Conservation (phyloP, 1,140 invertebrate genomes). For the Eciton burchellii region DNA sequence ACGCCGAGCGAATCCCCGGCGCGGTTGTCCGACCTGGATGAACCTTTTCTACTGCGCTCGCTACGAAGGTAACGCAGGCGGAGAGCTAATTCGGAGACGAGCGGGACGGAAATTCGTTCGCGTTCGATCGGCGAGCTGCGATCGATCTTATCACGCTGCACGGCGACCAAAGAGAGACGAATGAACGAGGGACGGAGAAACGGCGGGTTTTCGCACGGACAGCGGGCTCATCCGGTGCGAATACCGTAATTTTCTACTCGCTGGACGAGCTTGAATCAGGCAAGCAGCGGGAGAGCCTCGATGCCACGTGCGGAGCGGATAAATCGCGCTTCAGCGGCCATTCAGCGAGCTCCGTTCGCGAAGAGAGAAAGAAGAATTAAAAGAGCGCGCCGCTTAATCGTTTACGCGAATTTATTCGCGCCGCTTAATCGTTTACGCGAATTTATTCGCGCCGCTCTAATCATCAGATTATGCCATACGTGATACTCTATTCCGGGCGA, state of each 20-base stretch:
- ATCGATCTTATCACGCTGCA: slow-evolving; percentile 47
- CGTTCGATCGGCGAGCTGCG: slow-evolving; percentile 36
- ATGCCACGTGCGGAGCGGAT: slow-evolving; percentile 3
- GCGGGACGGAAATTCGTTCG: slow-evolving; percentile 19
- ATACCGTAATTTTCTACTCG: slow-evolving; percentile 41
- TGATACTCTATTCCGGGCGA: not conserved
- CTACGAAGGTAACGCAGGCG: slow-evolving; percentile 32
- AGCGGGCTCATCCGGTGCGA: slow-evolving; percentile 36
- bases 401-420: not conserved
- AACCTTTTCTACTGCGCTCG: slow-evolving; percentile 40
- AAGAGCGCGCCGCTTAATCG: not conserved
- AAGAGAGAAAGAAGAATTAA: not conserved
- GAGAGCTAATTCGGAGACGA: slow-evolving; percentile 34
- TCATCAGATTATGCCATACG: not conserved
- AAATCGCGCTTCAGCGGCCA: not conserved
- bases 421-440: not conserved
- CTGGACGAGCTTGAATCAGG: slow-evolving; percentile 21
- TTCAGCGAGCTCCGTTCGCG: not conserved
- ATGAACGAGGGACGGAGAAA: slow-evolving; percentile 20
- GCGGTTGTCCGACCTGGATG: slow-evolving; percentile 1
- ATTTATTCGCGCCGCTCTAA: not conserved
- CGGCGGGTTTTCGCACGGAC: slow-evolving; percentile 44
- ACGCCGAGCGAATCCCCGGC: slow-evolving; percentile 29
- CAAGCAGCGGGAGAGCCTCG: slow-evolving; percentile 6
- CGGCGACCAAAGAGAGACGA: slow-evolving; percentile 33